A percentile compares a stretch with the other conserved stretches of the same genome.
Conservation (phyloP, 2,797 vertebrate genomes). For the Capromys pilorides region DNA sequence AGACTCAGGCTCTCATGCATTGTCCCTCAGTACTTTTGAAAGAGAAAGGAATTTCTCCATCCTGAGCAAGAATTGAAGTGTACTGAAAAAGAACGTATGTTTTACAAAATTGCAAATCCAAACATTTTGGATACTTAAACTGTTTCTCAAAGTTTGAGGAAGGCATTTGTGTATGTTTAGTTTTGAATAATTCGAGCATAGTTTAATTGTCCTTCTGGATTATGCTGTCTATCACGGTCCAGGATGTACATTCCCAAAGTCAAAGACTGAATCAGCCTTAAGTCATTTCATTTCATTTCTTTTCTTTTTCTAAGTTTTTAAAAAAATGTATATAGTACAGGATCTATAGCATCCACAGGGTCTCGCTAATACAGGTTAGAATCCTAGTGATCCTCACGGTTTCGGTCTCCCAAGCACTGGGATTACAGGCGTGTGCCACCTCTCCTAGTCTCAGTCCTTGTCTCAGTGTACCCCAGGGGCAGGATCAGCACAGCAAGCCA, state of each 20-base stretch:
- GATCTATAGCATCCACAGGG: too few species aligned
- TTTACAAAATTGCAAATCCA: conserved; percentile 24
- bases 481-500: too few species aligned
- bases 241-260: not conserved
- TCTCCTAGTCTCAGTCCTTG: too few species aligned
- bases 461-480: too few species aligned
- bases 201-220: not conserved
- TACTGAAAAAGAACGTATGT: not conserved
- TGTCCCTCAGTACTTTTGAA: not conserved
- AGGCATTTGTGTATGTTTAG: not conserved
- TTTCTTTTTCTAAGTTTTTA: not conserved
- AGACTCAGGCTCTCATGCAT: rapidly evolving
- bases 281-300: conserved; percentile 47
- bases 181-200: conserved; percentile 30
- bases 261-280: conserved; percentile 29
- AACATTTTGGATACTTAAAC: not conserved
- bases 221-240: not conserved
- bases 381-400: too few species aligned
- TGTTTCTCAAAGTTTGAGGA: not conserved
- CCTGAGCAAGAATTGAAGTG: not conserved
- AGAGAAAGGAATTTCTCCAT: not conserved
- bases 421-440: too few species aligned
- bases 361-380: too few species aligned
- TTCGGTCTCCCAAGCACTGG: too few species aligned
- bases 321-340: too few species aligned